Conservation (phyloP, 2,113 vertebrate genomes). For the Elephantulus edwardii region DNA sequence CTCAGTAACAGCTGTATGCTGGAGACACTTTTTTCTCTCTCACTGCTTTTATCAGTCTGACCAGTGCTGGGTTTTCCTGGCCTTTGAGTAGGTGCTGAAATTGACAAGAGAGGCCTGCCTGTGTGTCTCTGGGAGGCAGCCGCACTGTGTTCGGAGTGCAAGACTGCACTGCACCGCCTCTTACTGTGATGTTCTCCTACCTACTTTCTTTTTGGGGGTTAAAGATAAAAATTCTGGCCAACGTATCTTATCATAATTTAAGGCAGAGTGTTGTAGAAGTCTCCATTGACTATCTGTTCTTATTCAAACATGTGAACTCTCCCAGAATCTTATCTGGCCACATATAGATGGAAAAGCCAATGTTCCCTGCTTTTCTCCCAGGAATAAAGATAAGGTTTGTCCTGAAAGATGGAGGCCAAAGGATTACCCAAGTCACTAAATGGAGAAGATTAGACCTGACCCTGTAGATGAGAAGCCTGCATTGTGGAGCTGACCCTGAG, state of each 20-base stretch:
- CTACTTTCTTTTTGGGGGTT: neutral
- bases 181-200: neutral
- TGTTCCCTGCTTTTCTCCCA: neutral
- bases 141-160: neutral
- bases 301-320: neutral
- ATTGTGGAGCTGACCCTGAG: conserved; percentile 47
- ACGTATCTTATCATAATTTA: neutral
- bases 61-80: neutral
- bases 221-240: neutral
- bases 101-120: neutral
- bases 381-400: conserved; percentile 63
- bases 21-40: neutral
- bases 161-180: neutral
- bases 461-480: neutral
- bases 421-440: conserved; percentile 63
- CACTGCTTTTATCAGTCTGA: neutral
- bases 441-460: conserved; percentile 56
- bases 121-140: neutral
- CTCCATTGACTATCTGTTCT: neutral
- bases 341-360: conserved; percentile 15
- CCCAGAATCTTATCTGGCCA: neutral
- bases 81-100: neutral
- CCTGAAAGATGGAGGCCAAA: conserved; percentile 42
- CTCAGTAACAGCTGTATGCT: neutral
- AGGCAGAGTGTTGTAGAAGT: conserved; percentile 15